A percentile compares a stretch with the other conserved stretches of the same genome.
These are phyloP conservation scores for Gastrophryne carolinensis DNA, from an alignment of 2,797 vertebrate species.

Conservation along the genomic window DNA sequence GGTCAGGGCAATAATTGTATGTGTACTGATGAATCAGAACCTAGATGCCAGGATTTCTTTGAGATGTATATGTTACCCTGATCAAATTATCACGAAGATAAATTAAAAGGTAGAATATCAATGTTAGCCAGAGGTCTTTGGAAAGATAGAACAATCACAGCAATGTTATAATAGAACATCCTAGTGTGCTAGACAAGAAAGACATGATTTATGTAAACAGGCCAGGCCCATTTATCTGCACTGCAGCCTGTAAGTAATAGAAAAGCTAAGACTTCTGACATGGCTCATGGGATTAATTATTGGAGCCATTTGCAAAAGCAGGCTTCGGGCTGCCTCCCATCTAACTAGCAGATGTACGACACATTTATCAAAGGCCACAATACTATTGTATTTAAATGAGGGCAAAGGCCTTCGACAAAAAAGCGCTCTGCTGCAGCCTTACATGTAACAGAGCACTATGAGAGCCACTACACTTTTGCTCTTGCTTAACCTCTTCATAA, in stretches of 20 bases:
- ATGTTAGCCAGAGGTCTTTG: slow-evolving; percentile 26
- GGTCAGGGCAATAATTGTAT: too few species aligned
- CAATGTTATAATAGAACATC: slow-evolving; percentile 48
- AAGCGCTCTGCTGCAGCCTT: slow-evolving; percentile 48
- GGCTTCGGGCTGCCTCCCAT: slow-evolving; percentile 46
- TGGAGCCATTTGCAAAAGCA: slow-evolving; percentile 55
- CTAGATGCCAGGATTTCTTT: too few species aligned
- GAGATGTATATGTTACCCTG: too few species aligned
- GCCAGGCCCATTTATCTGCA: slow-evolving; percentile 62
- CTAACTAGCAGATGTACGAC: slow-evolving; percentile 24
- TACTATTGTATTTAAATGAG: slow-evolving; percentile 62
- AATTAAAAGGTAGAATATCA: slow-evolving; percentile 23
- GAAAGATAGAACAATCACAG: slow-evolving; percentile 6
- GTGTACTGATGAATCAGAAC: too few species aligned
- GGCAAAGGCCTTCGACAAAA: slow-evolving; percentile 52
- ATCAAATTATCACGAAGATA: too few species aligned
- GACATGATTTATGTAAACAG: slow-evolving; percentile 58
- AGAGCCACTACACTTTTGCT: slow-evolving; percentile 37
- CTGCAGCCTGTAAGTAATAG: slow-evolving; percentile 60
- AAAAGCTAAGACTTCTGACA: slow-evolving; percentile 54
- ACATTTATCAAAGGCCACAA: slow-evolving; percentile 57
- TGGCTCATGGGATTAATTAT: slow-evolving; percentile 62
- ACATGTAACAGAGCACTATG: slow-evolving; percentile 27
- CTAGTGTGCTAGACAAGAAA: slow-evolving; percentile 57
- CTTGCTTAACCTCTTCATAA: too few species aligned